Conservation (phyloP, 2,888 invertebrate genomes). For the Nomada hirtipes region DNA sequence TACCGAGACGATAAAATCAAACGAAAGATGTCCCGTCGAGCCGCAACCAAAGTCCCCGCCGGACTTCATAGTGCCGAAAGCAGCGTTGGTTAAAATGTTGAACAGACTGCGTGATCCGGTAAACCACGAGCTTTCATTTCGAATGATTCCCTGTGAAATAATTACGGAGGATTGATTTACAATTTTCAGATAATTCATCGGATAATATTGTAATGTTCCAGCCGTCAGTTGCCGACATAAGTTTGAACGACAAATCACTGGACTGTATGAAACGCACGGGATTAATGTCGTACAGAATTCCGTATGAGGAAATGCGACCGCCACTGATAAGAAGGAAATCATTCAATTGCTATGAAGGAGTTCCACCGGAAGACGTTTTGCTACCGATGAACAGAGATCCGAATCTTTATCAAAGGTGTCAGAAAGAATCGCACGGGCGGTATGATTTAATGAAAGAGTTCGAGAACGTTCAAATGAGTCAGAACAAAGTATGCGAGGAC, state of each 20-base stretch:
- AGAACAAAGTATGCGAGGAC: not conserved
- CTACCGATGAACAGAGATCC: constrained; percentile 10
- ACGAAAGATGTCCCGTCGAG: not conserved
- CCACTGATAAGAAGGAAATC: not conserved
- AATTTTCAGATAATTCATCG: too few species aligned
- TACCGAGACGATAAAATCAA: constrained; percentile 9
- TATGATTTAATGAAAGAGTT: rapidly evolving
- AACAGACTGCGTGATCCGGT: not conserved
- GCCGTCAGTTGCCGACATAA: not conserved
- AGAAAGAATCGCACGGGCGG: not conserved
- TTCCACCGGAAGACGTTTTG: constrained; percentile 28
- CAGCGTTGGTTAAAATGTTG: constrained; percentile 26
- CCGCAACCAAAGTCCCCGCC: constrained; percentile 53
- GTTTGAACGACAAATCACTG: rapidly evolving
- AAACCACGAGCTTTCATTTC: not conserved
- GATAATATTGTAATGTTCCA: not conserved
- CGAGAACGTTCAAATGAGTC: not conserved
- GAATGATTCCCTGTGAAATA: too few species aligned
- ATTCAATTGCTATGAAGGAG: constrained; percentile 19
- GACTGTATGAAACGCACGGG: rapidly evolving
- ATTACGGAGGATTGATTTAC: too few species aligned
- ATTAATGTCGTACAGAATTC: not conserved
- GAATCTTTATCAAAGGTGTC: not conserved
- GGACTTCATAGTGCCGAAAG: constrained; percentile 45
- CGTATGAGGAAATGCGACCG: constrained; percentile 60